phyloP scores from a whole-genome alignment of 2,113 vertebrate species.

The Vidua chalybeata region DNA sequence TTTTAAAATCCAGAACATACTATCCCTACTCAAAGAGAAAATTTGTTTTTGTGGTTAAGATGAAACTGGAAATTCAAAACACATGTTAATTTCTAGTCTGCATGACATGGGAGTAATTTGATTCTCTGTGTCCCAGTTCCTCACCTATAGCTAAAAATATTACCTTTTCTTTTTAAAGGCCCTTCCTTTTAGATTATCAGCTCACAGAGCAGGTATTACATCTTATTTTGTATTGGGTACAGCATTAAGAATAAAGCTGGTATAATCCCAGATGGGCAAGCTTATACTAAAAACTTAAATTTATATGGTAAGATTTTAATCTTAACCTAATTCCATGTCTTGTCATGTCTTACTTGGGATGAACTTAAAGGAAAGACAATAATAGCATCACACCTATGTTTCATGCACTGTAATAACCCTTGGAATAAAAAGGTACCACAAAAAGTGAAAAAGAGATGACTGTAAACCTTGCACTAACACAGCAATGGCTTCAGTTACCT shows the following conservation, averaged over 20 bases:
- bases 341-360: background rate
- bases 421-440: background rate
- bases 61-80: constrained; percentile 32
- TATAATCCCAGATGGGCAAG: background rate
- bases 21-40: background rate
- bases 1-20: background rate
- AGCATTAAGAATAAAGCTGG: background rate
- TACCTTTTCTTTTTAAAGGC: background rate
- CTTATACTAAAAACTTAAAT: background rate
- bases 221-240: background rate
- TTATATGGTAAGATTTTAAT: background rate
- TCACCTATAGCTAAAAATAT: constrained; percentile 9
- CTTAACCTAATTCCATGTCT: background rate
- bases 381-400: background rate
- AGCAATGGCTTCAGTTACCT: background rate
- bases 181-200: background rate
- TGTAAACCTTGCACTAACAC: background rate
- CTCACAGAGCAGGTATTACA: background rate
- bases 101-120: background rate
- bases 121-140: background rate
- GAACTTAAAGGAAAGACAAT: background rate
- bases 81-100: constrained; percentile 25
- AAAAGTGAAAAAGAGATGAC: background rate
- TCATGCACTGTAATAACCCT: background rate
- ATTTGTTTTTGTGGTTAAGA: constrained; percentile 20